A percentile compares a stretch with the other conserved stretches of the same genome.
Conservation (phyloP, 1,140 invertebrate genomes). For the Saxidomus purpurata region DNA sequence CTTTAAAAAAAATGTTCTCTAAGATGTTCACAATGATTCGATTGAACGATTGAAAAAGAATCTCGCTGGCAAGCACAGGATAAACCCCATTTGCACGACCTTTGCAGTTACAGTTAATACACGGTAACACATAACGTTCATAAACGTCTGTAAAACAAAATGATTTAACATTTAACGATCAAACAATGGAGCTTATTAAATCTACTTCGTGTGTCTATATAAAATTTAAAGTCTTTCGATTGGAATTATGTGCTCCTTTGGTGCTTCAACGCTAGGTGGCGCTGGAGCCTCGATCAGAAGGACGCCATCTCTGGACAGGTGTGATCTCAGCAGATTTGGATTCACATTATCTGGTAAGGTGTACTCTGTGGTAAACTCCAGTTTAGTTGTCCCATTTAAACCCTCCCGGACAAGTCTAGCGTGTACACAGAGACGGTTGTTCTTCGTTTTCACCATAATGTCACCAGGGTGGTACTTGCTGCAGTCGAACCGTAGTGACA, state of each 20-base stretch:
- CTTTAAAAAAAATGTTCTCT: too few relatives aligned
- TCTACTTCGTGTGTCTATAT: too few relatives aligned
- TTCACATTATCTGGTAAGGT: conserved; percentile 71
- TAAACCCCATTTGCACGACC: too few relatives aligned
- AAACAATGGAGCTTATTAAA: too few relatives aligned
- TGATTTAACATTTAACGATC: too few relatives aligned
- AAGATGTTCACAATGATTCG: too few relatives aligned
- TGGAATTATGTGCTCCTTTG: conserved; percentile 53
- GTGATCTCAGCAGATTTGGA: conserved; percentile 64
- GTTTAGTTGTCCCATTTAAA: conserved; percentile 43
- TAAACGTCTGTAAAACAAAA: too few relatives aligned
- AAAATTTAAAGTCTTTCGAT: conserved; percentile 35
- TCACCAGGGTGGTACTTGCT: conserved; percentile 71
- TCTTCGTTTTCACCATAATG: conserved; percentile 69
- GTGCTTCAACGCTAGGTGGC: conserved; percentile 50
- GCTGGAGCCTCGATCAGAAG: conserved; percentile 74
- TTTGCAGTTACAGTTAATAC: too few relatives aligned
- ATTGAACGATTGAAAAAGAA: too few relatives aligned
- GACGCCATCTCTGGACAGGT: conserved; percentile 75
- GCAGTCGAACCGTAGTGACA: conserved; percentile 72
- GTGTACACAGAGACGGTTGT: conserved; percentile 64
- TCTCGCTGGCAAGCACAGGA: too few relatives aligned
- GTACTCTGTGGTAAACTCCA: conserved; percentile 72
- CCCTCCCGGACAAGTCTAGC: conserved; percentile 65
- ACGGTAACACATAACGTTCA: too few relatives aligned